Conservation (phyloP, 2,888 invertebrate genomes). For the Drosophila histrio region DNA sequence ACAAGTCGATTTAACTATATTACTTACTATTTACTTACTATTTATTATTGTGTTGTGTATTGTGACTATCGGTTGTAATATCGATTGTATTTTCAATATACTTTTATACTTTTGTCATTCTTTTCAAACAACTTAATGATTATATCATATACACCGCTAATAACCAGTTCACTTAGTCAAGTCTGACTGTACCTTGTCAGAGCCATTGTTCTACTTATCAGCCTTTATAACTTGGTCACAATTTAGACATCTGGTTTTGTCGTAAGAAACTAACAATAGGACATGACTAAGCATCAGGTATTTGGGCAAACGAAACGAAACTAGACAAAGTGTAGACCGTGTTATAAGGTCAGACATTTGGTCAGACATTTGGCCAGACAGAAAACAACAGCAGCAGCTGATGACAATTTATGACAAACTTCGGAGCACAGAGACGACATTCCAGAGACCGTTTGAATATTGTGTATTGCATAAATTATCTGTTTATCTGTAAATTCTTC, state of each 20-base stretch:
- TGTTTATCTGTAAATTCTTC: constrained; percentile 61
- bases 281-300: constrained; percentile 30
- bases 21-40: no score
- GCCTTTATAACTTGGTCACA: neutral
- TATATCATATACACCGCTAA: neutral
- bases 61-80: no score
- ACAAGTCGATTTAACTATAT: no score
- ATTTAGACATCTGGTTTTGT: constrained; percentile 17
- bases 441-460: constrained; percentile 33
- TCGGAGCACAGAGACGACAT: constrained; percentile 23
- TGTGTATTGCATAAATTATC: constrained; percentile 57
- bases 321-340: constrained; percentile 29
- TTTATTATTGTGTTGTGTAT: no score
- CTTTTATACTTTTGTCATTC: neutral
- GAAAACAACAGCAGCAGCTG: constrained; percentile 3
- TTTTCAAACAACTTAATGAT: neutral
- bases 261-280: neutral
- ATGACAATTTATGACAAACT: constrained; percentile 48
- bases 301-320: constrained; percentile 2
- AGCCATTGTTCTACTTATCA: constrained; percentile 17
- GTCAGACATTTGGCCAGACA: constrained; percentile 10
- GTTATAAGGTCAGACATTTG: constrained; percentile 16
- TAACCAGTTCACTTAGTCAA: neutral
- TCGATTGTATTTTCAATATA: no score
- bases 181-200: neutral